Evolutionary conservation across 2,797 vertebrate genomes (phyloP).

Genomic region (Aldrovandia affinis): DNA sequence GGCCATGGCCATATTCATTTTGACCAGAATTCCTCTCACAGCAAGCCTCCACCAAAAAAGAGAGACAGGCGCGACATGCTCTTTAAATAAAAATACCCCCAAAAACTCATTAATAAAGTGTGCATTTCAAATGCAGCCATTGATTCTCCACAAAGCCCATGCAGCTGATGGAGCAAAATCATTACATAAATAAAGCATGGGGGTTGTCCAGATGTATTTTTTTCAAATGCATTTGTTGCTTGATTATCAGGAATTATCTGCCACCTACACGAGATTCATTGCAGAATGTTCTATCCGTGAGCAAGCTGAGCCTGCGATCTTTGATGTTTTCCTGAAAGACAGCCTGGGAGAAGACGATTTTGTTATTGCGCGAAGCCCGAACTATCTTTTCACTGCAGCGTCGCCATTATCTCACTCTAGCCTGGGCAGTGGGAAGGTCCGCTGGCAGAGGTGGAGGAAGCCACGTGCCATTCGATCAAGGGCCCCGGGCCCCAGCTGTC

Average conservation of each 20-base stretch:
- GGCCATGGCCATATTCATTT: background rate
- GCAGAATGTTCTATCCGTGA: background rate
- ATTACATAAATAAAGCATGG: background rate
- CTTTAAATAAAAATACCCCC: background rate
- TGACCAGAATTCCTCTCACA: background rate
- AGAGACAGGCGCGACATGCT: background rate
- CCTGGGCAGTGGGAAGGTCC: background rate
- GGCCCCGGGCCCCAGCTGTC: too few species aligned
- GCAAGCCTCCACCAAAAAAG: background rate
- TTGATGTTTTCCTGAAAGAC: background rate
- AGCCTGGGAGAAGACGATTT: background rate
- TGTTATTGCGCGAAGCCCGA: background rate
- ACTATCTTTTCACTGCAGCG: background rate
- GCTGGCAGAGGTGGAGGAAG: background rate
- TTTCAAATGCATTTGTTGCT: too few species aligned
- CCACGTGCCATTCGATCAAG: background rate
- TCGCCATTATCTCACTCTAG: background rate
- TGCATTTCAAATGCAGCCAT: background rate
- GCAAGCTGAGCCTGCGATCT: background rate
- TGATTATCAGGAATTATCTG: too few species aligned
- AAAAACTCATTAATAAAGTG: background rate
- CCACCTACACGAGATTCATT: too few species aligned
- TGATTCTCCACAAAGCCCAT: background rate
- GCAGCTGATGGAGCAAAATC: background rate
- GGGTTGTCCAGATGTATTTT: too few species aligned